phyloP scores from a whole-genome alignment of 2,888 invertebrate genomes.

The Troglohyphantes excavatus region DNA sequence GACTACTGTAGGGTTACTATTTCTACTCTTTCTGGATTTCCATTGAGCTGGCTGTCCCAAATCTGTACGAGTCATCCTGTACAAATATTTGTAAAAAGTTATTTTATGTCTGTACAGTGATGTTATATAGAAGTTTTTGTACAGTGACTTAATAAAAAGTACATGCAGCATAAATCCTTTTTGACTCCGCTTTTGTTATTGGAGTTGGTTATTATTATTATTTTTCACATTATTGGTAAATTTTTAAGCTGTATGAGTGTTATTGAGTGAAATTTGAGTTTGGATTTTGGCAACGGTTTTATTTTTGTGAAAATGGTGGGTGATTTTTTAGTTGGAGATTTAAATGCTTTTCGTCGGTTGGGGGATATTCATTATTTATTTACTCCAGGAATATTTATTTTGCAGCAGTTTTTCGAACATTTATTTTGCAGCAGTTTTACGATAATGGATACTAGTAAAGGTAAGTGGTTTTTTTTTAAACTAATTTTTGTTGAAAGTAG shows the following conservation, averaged over 20 bases:
- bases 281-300: no score
- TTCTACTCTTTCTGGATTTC: slow-evolving; percentile 76
- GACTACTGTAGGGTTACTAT: slow-evolving; percentile 75
- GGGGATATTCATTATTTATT: no score
- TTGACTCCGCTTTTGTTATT: slow-evolving; percentile 57
- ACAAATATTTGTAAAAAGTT: slow-evolving; percentile 79
- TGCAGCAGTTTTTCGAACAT: no score
- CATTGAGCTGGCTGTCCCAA: slow-evolving; percentile 76
- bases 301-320: not conserved
- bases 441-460: not conserved
- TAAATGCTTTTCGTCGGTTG: no score
- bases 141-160: slow-evolving; percentile 79
- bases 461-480: not conserved
- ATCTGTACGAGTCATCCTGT: slow-evolving; percentile 79
- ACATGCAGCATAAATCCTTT: slow-evolving; percentile 75
- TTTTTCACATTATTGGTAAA: slow-evolving; percentile 2
- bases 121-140: slow-evolving; percentile 79
- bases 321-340: no score
- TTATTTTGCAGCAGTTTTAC: not conserved
- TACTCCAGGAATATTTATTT: no score
- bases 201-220: slow-evolving; percentile 37
- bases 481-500: not conserved
- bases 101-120: slow-evolving; percentile 79
- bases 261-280: no score
- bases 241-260: not conserved